Evolutionary conservation across 2,113 vertebrate genomes (phyloP).

Genomic region (Dicerorhinus sumatrensis): DNA sequence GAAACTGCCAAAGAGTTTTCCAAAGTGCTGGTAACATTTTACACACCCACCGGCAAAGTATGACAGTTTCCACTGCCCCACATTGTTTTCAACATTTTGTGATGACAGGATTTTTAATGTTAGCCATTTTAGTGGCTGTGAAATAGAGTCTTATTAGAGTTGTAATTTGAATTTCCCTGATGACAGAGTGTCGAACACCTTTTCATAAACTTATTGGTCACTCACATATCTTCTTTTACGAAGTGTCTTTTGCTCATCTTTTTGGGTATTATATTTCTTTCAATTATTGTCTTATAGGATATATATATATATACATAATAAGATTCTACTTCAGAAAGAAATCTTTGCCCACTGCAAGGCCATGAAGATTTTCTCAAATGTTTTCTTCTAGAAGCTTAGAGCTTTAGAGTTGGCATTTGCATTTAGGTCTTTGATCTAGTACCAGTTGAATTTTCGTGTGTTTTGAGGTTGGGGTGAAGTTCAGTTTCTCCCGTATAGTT

Average conservation of each 20-base stretch:
- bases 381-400: background rate
- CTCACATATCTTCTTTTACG: background rate
- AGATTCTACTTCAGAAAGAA: background rate
- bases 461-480: background rate
- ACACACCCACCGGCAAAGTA: background rate
- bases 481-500: background rate
- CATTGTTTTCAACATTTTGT: slow-evolving; percentile 15
- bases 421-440: background rate
- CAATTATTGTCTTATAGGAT: background rate
- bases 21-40: background rate
- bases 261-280: background rate
- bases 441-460: background rate
- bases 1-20: slow-evolving; percentile 15
- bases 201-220: background rate
- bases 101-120: slow-evolving; percentile 14
- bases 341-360: background rate
- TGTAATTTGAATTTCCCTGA: slow-evolving; percentile 27
- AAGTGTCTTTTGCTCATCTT: no score
- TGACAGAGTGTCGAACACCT: background rate
- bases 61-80: background rate
- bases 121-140: background rate
- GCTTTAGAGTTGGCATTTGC: background rate
- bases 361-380: background rate
- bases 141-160: background rate
- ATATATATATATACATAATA: background rate